Percentiles rank a stretch among this genome's conserved stretches.
Conservation (phyloP, 2,113 vertebrate species). For the Paraplagusia blochii region DNA sequence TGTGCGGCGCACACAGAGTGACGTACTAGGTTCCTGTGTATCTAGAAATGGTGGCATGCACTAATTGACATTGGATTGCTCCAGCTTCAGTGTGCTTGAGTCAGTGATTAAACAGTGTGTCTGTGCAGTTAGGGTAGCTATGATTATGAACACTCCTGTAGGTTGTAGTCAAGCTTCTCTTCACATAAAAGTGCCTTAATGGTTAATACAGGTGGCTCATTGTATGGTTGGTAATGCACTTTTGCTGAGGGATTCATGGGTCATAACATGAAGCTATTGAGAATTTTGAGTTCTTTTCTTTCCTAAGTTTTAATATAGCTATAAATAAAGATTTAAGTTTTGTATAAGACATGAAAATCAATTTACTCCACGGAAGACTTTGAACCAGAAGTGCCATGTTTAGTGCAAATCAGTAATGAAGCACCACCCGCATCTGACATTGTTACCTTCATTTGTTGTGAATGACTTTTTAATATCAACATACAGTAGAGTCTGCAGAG, state of each 20-base stretch:
- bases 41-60: constrained; percentile 40
- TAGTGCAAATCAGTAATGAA: too few species aligned
- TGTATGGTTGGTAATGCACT: background rate
- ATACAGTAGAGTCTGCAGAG: too few species aligned
- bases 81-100: constrained; percentile 12
- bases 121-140: constrained; percentile 12
- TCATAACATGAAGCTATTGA: background rate
- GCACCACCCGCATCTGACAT: background rate
- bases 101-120: constrained; percentile 7
- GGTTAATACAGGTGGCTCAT: constrained; percentile 31
- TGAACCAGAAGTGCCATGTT: background rate
- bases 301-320: background rate
- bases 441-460: background rate
- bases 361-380: background rate
- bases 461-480: too few species aligned
- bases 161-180: constrained; percentile 59
- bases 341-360: background rate
- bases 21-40: constrained; percentile 17
- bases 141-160: constrained; percentile 30
- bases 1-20: constrained; percentile 38
- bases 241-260: too few species aligned
- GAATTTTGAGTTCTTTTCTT: background rate
- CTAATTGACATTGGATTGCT: constrained; percentile 15
- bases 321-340: background rate
- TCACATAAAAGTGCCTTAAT: constrained; percentile 70